These are phyloP conservation scores for Agelastica alni DNA, from an alignment of 2,888 invertebrate genomes.

Conservation along the genomic window DNA sequence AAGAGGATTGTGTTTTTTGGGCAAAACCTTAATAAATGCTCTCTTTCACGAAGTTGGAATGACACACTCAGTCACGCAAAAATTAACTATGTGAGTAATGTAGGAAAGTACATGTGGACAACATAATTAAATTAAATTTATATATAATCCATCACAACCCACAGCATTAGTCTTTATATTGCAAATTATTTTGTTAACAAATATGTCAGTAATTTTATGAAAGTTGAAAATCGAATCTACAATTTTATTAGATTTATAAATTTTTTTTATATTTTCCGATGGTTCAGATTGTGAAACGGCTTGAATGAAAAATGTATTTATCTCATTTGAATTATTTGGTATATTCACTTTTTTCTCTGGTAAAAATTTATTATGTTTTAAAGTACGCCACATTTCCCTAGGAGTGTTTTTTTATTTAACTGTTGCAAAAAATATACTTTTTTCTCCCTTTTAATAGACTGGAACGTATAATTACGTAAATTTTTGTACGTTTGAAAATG, in stretches of 20 bases:
- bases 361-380: conserved; percentile 1
- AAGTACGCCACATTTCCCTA: conserved; percentile 1
- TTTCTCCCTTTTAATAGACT: not conserved
- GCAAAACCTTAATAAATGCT: conserved; percentile 10
- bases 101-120: conserved; percentile 1
- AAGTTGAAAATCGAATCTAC: conserved; percentile 1
- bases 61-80: too few species aligned
- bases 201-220: conserved; percentile 12
- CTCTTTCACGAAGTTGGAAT: not conserved
- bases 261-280: conserved; percentile 8
- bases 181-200: conserved; percentile 6
- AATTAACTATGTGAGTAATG: conserved; percentile 8
- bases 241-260: not conserved
- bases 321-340: not conserved
- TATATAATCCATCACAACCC: conserved; percentile 7
- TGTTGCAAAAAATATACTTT: conserved; percentile 1
- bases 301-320: not conserved
- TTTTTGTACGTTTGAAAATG: not conserved
- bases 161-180: conserved; percentile 4
- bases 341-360: not conserved
- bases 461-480: conserved; percentile 4
- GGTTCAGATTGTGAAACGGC: not conserved
- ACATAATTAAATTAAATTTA: not conserved
- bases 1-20: conserved; percentile 2
- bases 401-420: conserved; percentile 4